Base-by-base conservation (phyloP, 2,113 vertebrate species). In the Sylvilagus bachmani region DNA sequence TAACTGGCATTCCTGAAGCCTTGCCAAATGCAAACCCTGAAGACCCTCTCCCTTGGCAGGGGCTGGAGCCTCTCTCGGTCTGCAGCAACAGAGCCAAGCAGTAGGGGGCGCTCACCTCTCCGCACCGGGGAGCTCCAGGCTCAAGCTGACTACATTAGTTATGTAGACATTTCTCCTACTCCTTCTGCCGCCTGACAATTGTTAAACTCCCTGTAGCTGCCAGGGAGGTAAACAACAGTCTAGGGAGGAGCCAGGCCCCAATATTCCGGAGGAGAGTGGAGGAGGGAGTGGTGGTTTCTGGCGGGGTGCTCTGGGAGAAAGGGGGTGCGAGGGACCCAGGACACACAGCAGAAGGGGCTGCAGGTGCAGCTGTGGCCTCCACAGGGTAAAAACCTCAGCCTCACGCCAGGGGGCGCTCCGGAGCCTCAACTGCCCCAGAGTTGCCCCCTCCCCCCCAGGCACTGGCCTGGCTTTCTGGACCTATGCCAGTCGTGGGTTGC, bases 331-430 rank as follows among this genome's bases (percentile, higher is more conserved):
- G 53, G 49, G 25, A 21, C 17, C 3, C 19, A 24, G 22, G n/a
- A 62, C n/a, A 55, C 25, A 25, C 55, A 51, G 86, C 51, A 1
- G 58, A 78, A 33, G 86, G 31, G 31, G 11, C 2, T 58, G 55
- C 2, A 24, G 27, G 67, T 21, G 0, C 22, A 19, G 1, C 31
- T 61, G 12, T 10, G 8, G 13, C 21, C 51, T 64, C 5, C 0
- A 3, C 67, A 17, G 80, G 38, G 10, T 38, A 64, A 5, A 9
- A 61, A 3, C 90, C 78, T 83, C 70, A 2, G 25, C 51, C 17
- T 1, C 64, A 49, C 36, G 16, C 49, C 25, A 0, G 1, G 1
- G 62, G 33, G 53, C 2, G 27, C 21, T 31, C 58, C 0, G 9
- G 11, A 62, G 29, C 53, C n/a, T 13, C 7, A 0, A 0, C 8